Percentiles rank a stretch among this genome's conserved stretches.
Evolutionary conservation across 2,797 vertebrate species (phyloP).

Genomic region (Lacerta bilineata): DNA sequence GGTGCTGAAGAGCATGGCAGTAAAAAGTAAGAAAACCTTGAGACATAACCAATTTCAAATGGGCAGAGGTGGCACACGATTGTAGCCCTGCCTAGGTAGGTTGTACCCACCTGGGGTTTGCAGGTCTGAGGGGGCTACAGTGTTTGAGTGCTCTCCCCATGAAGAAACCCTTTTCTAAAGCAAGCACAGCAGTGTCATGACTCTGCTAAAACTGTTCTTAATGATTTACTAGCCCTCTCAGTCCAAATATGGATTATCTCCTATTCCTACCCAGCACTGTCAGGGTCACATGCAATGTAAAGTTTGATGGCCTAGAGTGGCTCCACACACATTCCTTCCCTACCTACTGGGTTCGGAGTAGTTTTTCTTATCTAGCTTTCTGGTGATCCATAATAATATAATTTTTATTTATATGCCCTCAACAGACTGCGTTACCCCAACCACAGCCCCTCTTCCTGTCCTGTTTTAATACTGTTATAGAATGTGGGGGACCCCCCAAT

Average conservation of each 20-base stretch:
- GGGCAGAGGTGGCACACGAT: not conserved
- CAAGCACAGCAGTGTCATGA: not conserved
- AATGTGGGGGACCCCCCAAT: too few relatives aligned
- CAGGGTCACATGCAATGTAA: too few relatives aligned
- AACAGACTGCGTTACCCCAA: too few relatives aligned
- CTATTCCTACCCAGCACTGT: not conserved
- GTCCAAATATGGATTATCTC: not conserved
- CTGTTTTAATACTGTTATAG: too few relatives aligned
- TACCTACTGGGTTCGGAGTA: too few relatives aligned
- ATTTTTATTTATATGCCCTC: too few relatives aligned
- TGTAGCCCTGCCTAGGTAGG: not conserved
- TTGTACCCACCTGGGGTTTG: not conserved
- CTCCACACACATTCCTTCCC: too few relatives aligned
- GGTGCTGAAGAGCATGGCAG: slow-evolving; percentile 35
- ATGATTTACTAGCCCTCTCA: not conserved
- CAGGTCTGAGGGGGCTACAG: not conserved
- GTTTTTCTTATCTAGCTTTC: too few relatives aligned
- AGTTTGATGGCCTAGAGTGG: too few relatives aligned
- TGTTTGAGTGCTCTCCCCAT: not conserved
- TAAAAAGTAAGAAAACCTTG: slow-evolving; percentile 54
- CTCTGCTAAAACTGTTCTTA: not conserved
- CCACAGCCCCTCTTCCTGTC: too few relatives aligned
- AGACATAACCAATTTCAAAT: not conserved
- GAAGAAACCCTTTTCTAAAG: not conserved
- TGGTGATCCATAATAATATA: too few relatives aligned